phyloP scores from a whole-genome alignment of 2,888 invertebrate genomes.

The Lasioglossum leucozonium region DNA sequence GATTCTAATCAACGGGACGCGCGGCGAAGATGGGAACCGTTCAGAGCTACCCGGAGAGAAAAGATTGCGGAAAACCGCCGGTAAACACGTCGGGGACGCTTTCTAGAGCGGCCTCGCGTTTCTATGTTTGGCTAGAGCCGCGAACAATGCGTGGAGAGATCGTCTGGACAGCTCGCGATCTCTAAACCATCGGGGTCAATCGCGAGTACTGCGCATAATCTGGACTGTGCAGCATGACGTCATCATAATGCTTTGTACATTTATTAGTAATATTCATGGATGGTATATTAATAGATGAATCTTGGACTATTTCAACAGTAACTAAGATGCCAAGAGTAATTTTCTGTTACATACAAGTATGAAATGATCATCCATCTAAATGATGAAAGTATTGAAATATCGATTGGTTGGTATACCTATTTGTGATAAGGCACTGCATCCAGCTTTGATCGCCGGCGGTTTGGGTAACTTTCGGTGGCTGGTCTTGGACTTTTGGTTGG shows the following conservation, averaged over 20 bases:
- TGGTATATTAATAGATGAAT: not conserved
- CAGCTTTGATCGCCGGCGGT: not conserved
- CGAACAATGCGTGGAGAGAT: not conserved
- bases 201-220: not conserved
- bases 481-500: slow-evolving; percentile 4
- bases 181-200: not conserved
- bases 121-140: slow-evolving; percentile 17
- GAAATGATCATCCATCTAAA: too few relatives aligned
- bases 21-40: slow-evolving; percentile 24
- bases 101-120: slow-evolving; percentile 30
- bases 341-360: too few relatives aligned
- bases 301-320: not conserved
- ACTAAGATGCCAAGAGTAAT: too few relatives aligned
- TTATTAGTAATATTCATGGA: not conserved
- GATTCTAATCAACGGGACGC: not conserved
- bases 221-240: too few relatives aligned
- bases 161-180: not conserved
- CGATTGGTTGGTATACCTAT: too few relatives aligned
- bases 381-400: not conserved
- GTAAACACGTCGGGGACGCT: not conserved
- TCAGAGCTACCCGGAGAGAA: slow-evolving; percentile 3
- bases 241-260: too few relatives aligned
- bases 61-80: not conserved
- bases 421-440: not conserved
- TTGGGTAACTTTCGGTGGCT: not conserved